Conservation (phyloP, 1,140 invertebrate species). For the Parapsyche elsis region DNA sequence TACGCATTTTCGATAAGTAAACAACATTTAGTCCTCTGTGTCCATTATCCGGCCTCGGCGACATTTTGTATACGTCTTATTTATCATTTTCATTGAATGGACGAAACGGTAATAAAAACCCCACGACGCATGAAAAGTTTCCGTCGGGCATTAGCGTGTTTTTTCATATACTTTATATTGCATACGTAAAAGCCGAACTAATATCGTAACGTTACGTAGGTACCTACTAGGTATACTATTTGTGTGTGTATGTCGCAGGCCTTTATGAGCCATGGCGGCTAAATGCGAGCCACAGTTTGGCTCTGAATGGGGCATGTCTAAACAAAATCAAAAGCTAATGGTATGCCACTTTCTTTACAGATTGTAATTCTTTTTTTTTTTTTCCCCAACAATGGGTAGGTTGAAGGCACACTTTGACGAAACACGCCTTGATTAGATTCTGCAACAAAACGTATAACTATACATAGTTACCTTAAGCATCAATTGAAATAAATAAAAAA, state of each 20-base stretch:
- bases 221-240: too few relatives aligned
- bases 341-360: background rate
- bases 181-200: background rate
- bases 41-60: slow-evolving; percentile 13
- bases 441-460: too few relatives aligned
- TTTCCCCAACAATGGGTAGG: too few relatives aligned
- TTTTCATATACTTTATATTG: slow-evolving; percentile 5
- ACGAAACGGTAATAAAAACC: slow-evolving; percentile 39
- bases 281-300: slow-evolving; percentile 10
- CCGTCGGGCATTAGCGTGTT: slow-evolving; percentile 34
- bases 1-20: slow-evolving; percentile 37
- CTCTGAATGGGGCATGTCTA: background rate
- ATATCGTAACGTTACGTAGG: background rate
- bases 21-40: slow-evolving; percentile 39
- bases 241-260: background rate
- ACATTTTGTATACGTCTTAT: slow-evolving; percentile 40
- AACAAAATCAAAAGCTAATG: slow-evolving; percentile 1
- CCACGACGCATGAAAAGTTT: slow-evolving; percentile 42
- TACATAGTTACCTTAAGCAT: too few relatives aligned
- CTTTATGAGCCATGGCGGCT: background rate
- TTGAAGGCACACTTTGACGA: too few relatives aligned
- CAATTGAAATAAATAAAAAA: too few relatives aligned
- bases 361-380: too few relatives aligned
- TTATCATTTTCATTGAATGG: slow-evolving; percentile 46
- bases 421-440: too few relatives aligned